phyloP scores from a whole-genome alignment of 2,888 invertebrate genomes.

The Xestia ashworthii region DNA sequence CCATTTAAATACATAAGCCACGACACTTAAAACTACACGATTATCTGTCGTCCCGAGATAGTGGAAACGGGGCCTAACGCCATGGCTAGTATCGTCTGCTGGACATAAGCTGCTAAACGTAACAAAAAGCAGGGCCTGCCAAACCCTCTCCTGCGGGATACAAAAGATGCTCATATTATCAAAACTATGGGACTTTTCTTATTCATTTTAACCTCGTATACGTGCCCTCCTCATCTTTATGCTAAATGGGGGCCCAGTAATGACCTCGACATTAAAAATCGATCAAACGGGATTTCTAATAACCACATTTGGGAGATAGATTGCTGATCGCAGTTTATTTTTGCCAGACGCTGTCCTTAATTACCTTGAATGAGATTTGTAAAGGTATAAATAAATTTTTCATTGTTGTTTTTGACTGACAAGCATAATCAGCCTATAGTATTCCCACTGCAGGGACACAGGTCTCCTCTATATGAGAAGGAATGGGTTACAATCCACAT shows the following conservation, averaged over 20 bases:
- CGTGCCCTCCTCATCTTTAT: background rate
- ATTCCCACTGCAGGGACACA: no score
- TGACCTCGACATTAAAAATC: constrained; percentile 24
- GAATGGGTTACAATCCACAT: no score
- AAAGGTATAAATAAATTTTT: background rate
- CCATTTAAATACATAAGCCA: no score
- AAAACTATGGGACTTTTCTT: background rate
- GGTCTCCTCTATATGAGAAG: no score
- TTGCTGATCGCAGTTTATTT: constrained; percentile 4
- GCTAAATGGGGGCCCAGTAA: background rate
- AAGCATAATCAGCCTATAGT: no score
- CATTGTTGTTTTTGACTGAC: background rate
- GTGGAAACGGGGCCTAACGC: no score
- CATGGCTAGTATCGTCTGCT: no score
- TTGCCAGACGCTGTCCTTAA: background rate
- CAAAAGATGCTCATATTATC: background rate
- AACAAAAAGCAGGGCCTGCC: no score
- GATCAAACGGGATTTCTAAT: constrained; percentile 9
- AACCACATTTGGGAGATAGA: constrained; percentile 1
- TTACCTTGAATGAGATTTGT: background rate
- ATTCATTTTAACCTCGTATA: background rate
- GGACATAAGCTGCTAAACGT: no score
- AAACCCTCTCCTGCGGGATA: background rate
- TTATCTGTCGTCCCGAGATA: no score
- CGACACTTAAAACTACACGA: no score